Evolutionary conservation across 1,140 invertebrate species (phyloP).

Genomic region (Cydia pomonella): DNA sequence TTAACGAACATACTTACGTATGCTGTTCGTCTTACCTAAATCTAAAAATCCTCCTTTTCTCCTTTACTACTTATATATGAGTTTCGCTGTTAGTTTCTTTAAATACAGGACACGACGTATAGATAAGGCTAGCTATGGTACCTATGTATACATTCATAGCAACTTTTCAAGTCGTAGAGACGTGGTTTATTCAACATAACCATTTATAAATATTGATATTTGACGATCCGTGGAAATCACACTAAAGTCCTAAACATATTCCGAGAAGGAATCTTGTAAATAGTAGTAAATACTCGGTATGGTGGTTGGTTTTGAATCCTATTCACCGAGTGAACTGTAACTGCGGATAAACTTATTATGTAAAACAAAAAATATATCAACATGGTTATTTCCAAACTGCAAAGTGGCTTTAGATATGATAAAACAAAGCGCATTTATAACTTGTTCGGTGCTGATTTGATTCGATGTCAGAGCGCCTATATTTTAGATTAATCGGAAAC

Average conservation of each 20-base stretch:
- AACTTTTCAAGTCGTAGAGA: background rate
- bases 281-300: slow-evolving; percentile 2
- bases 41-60: no score
- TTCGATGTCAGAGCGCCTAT: no score
- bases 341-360: background rate
- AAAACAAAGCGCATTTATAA: background rate
- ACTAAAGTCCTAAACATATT: slow-evolving; percentile 12
- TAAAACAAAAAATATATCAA: no score
- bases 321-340: background rate
- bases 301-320: background rate
- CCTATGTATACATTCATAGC: no score
- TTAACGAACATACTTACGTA: no score
- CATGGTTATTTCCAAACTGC: background rate
- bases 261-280: slow-evolving; percentile 15
- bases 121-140: no score
- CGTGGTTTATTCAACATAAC: background rate
- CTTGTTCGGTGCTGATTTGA: no score
- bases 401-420: background rate
- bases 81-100: no score
- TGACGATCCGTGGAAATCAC: slow-evolving; percentile 8
- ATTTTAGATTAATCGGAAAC: background rate
- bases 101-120: no score
- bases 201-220: slow-evolving; percentile 21
- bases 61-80: no score
- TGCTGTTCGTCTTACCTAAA: no score